These are phyloP conservation scores for Neoscelio sp. DNA, from an alignment of 2,888 invertebrate genomes.

Conservation along the genomic window DNA sequence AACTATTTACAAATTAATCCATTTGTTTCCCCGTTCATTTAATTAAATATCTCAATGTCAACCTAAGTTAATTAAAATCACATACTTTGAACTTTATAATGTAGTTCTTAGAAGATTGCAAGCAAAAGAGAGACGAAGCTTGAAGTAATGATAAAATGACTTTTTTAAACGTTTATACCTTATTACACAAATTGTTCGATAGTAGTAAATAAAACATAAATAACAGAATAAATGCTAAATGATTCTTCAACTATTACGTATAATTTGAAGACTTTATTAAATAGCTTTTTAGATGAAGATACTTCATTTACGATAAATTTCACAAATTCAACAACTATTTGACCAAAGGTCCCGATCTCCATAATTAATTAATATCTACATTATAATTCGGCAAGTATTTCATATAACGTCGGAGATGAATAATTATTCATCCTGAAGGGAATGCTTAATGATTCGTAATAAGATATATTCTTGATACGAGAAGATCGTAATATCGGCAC, in stretches of 20 bases:
- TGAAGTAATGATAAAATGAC: conserved; percentile 10
- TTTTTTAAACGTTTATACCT: not conserved
- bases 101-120: conserved; percentile 9
- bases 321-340: no score
- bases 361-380: conserved; percentile 8
- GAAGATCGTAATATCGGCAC: conserved; percentile 36
- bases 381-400: not conserved
- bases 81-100: conserved; percentile 6
- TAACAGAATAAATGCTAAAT: not conserved
- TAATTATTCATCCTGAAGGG: conserved; percentile 17
- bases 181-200: not conserved
- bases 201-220: not conserved
- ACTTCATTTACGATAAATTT: no score
- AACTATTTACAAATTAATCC: not conserved
- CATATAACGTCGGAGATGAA: not conserved
- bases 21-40: conserved; percentile 7
- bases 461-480: conserved; percentile 22
- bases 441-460: conserved; percentile 35
- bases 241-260: not conserved
- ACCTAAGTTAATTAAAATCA: conserved; percentile 17
- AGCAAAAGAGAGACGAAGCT: conserved; percentile 15
- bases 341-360: no score
- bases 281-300: no score
- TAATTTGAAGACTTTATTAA: not conserved
- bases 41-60: conserved; percentile 13